Percentiles rank a stretch among this genome's conserved stretches.
Evolutionary conservation across 2,888 invertebrate species (phyloP).

Genomic region (Drosophila atripex): DNA sequence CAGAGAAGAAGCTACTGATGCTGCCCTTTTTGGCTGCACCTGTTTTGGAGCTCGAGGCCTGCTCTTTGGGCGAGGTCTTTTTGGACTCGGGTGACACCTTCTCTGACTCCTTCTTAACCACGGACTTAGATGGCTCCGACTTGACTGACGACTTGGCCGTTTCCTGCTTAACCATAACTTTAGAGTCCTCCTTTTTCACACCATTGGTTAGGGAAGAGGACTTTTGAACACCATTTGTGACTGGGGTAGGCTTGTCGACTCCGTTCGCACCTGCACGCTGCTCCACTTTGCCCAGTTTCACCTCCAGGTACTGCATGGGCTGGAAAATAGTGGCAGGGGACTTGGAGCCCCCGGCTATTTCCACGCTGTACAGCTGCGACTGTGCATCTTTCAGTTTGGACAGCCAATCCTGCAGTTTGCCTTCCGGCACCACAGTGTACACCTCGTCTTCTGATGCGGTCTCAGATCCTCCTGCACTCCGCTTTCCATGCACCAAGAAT

Average conservation of each 20-base stretch:
- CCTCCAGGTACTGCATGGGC: slow-evolving; percentile 69
- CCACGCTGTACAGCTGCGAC: slow-evolving; percentile 77
- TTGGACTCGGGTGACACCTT: slow-evolving; percentile 38
- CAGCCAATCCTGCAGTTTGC: slow-evolving; percentile 69
- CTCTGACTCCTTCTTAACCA: slow-evolving; percentile 7
- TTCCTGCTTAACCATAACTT: slow-evolving; percentile 18
- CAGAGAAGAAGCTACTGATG: slow-evolving; percentile 72
- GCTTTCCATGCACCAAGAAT: slow-evolving; percentile 54
- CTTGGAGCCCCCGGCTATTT: slow-evolving; percentile 80
- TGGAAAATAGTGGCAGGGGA: slow-evolving; percentile 72
- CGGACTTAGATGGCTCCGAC: slow-evolving; percentile 24
- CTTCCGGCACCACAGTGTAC: slow-evolving; percentile 75
- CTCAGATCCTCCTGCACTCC: slow-evolving; percentile 3
- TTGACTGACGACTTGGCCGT: slow-evolving; percentile 5
- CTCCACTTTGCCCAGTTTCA: slow-evolving; percentile 59
- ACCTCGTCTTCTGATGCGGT: slow-evolving; percentile 47
- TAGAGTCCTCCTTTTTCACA: background rate
- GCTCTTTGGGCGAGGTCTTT: slow-evolving; percentile 53
- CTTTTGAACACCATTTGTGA: slow-evolving; percentile 39
- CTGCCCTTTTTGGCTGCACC: slow-evolving; percentile 64
- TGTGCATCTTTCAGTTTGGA: slow-evolving; percentile 67
- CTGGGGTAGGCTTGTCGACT: background rate
- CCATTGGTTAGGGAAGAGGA: slow-evolving; percentile 12
- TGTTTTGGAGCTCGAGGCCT: slow-evolving; percentile 37
- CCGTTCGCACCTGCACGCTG: slow-evolving; percentile 38